Evolutionary conservation across 2,113 vertebrate species (phyloP).

Genomic region (Donacobius atricapilla): DNA sequence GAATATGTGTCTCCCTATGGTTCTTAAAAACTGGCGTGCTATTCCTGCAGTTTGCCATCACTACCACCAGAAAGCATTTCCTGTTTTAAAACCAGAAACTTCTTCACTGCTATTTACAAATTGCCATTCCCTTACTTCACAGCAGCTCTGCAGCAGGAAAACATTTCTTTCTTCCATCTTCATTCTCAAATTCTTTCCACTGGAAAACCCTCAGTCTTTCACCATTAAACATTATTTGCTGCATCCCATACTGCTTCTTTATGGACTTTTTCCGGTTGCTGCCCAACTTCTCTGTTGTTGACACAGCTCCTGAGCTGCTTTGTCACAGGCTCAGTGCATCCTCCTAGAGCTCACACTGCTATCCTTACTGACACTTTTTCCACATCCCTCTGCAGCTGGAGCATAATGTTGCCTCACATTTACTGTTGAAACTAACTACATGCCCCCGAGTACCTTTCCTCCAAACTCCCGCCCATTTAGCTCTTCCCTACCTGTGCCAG

Average conservation of each 20-base stretch:
- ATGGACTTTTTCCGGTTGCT: neutral
- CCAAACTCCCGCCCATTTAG: neutral
- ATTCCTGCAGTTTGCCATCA: neutral
- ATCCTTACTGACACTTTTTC: neutral
- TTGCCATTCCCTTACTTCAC: neutral
- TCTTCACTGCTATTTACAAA: neutral
- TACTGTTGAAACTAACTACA: neutral
- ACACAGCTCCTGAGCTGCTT: neutral
- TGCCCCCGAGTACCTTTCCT: rapidly evolving
- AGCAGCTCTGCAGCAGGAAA: neutral
- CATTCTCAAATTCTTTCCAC: neutral
- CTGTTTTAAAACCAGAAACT: neutral
- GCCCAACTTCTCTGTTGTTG: neutral
- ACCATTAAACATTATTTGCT: neutral
- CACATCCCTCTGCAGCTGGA: neutral
- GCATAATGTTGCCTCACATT: rapidly evolving
- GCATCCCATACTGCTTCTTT: neutral
- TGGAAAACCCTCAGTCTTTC: neutral
- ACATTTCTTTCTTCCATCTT: neutral
- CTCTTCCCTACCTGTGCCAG: neutral
- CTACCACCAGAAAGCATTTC: neutral
- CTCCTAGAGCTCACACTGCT: neutral
- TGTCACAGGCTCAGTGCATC: neutral
- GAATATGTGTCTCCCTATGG: neutral
- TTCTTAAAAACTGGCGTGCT: neutral